phyloP scores from a whole-genome alignment of 2,888 invertebrate genomes.

The Dasypolia templi region DNA sequence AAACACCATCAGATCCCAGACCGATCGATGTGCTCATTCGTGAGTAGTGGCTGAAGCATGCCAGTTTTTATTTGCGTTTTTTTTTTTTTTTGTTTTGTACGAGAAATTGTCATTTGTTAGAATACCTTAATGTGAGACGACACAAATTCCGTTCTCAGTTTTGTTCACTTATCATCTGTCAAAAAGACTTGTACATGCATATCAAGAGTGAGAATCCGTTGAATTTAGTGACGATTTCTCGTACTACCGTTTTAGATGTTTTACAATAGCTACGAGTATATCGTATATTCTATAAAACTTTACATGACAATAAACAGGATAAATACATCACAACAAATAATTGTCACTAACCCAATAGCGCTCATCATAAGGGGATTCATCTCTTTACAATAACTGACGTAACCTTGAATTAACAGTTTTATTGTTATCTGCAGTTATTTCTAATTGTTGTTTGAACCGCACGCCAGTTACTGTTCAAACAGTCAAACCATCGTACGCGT shows the following conservation, averaged over 20 bases:
- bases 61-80: slow-evolving; percentile 83
- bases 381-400: slow-evolving; percentile 70
- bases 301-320: slow-evolving; percentile 56
- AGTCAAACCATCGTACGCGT: slow-evolving; percentile 56
- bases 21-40: slow-evolving; percentile 85
- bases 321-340: slow-evolving; percentile 35
- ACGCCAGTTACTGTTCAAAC: slow-evolving; percentile 71
- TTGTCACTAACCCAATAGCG: slow-evolving; percentile 41
- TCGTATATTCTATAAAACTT: slow-evolving; percentile 25
- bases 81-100: slow-evolving; percentile 71
- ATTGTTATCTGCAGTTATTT: slow-evolving; percentile 75
- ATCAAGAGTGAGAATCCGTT: not conserved
- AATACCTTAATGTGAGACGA: slow-evolving; percentile 3
- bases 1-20: slow-evolving; percentile 69
- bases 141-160: not conserved
- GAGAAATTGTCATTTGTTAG: slow-evolving; percentile 54
- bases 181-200: not conserved
- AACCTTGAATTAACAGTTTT: slow-evolving; percentile 79
- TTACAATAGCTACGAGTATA: slow-evolving; percentile 20
- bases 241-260: slow-evolving; percentile 42
- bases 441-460: slow-evolving; percentile 70
- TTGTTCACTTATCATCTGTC: not conserved
- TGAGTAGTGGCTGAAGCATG: slow-evolving; percentile 90
- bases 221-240: slow-evolving; percentile 34
- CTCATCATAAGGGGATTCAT: slow-evolving; percentile 60